Evolutionary conservation across 2,888 invertebrate genomes (phyloP), one percentile per base, ranked within the genome.

Genomic region (Augiades crinisus): DNA sequence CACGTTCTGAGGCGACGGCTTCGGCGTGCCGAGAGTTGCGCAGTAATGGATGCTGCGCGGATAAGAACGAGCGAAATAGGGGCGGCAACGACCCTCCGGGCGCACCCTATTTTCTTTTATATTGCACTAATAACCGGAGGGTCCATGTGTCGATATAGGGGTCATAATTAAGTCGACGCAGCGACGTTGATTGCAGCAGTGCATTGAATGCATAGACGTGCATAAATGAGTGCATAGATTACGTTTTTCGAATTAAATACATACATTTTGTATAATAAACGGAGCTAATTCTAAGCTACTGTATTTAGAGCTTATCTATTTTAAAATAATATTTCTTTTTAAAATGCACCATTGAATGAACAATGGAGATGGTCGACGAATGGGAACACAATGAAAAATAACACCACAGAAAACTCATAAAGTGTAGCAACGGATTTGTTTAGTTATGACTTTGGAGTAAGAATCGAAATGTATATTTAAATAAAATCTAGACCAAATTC

Each of bases 21-120:
- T 59, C 68, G 75, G 66, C 73, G 73, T 68, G 70, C 68, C 61
- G 71, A 69, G 89, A 87, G 67, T 81, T 87, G 89, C 89, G 89
- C 89, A 86, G 78, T 78, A 71, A 65, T 69, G 81, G 85, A 85
- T 83, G 84, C 88, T 87, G 85, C 87, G 83, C 88, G 78, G 58
- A 57, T 57, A 59, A 63, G 63, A 61, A 62, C 63, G 63, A 66
- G 61, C 66, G 61, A 59, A 59, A 67, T 77, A 84, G 87, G 86
- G 90, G 81, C 78, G 84, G 73, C 78, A 76, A 78, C 72, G 59
- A 71, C 83, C 80, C 82, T 78, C 73, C 62, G 59, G 60, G 60
- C 62, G 67, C 71, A 71, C 80, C 81, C 82, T 73, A 78, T 79
- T 72, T 68, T 61, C 60, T 49, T 49, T 61, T 71, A 74, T 77